Conservation (phyloP, 2,797 vertebrate species). For the Hemibagrus guttatus region DNA sequence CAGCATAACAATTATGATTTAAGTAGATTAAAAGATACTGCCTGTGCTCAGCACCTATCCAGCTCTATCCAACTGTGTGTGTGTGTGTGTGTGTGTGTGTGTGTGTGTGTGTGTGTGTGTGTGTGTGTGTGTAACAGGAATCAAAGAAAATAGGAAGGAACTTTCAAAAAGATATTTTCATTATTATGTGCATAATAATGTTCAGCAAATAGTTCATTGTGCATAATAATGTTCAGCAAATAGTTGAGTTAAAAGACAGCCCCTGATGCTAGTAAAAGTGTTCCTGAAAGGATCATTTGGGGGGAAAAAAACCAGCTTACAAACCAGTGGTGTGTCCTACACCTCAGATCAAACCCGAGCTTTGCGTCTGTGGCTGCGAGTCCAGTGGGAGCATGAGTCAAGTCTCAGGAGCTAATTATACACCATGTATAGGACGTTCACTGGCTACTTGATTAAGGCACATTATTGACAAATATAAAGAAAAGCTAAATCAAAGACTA, state of each 20-base stretch:
- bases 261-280: neutral
- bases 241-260: neutral
- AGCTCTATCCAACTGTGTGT: neutral
- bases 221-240: neutral
- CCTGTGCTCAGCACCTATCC: neutral
- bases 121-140: neutral
- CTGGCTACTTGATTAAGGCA: neutral
- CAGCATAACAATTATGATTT: neutral
- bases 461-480: neutral
- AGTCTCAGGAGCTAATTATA: neutral
- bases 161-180: neutral
- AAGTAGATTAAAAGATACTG: neutral
- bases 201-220: neutral
- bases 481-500: too few relatives aligned
- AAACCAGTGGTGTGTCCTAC: neutral
- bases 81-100: neutral
- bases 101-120: neutral
- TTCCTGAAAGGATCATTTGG: neutral
- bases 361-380: slow-evolving; percentile 4
- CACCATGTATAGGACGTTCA: neutral
- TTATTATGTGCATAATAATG: neutral
- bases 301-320: neutral
- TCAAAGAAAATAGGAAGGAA: neutral
- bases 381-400: neutral
- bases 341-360: slow-evolving; percentile 7